phyloP scores from a whole-genome alignment of 2,888 invertebrate genomes.

The Bellardia bayeri region DNA sequence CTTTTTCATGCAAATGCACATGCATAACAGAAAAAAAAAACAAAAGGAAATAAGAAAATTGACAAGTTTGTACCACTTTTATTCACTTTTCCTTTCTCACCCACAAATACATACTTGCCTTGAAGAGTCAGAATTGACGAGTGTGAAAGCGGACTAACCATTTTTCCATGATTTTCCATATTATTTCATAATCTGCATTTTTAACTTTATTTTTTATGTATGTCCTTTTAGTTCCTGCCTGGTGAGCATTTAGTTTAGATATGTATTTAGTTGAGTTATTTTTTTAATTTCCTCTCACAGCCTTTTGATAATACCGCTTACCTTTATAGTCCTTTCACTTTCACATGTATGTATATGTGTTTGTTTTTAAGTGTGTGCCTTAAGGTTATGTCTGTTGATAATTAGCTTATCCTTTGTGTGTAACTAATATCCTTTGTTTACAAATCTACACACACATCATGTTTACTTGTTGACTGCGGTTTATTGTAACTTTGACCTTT shows the following conservation, averaged over 20 bases:
- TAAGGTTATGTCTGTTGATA: slow-evolving; percentile 40
- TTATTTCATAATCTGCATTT: neutral
- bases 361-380: neutral
- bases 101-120: no score
- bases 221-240: neutral
- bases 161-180: no score
- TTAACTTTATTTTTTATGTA: neutral
- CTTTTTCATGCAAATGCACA: no score
- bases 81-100: no score
- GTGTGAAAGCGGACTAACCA: no score
- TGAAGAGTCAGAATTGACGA: no score
- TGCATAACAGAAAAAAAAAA: no score
- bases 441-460: neutral
- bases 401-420: slow-evolving; percentile 63
- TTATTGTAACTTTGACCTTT: slow-evolving; percentile 37
- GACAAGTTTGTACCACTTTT: no score
- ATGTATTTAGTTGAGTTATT: slow-evolving; percentile 9
- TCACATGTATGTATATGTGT: neutral
- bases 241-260: neutral
- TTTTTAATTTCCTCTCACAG: neutral
- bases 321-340: neutral
- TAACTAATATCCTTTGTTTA: slow-evolving; percentile 64
- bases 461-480: slow-evolving; percentile 26
- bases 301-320: slow-evolving; percentile 29
- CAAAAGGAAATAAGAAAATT: no score